Evolutionary conservation across 1,140 invertebrate species (phyloP), one percentile per base, ranked within the genome.

Genomic region (Drosophila persimilis): DNA sequence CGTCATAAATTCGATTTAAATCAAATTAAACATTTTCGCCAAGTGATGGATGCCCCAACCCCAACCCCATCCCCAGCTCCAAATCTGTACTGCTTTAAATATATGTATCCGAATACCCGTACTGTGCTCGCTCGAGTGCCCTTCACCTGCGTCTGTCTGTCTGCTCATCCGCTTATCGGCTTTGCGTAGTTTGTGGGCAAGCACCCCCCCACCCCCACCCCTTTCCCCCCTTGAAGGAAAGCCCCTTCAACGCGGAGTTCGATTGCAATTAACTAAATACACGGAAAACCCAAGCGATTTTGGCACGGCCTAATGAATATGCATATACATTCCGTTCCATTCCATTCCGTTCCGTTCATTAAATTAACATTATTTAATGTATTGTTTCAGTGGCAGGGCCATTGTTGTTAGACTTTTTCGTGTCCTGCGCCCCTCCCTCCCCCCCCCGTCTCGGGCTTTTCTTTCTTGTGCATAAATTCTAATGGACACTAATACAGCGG

Each of bases 221-320:
- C 24, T 17, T 51, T 48, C 17, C 5, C 9, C n/a, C 17, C 7
- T 15, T 15, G 13, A 62, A 44, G 41, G 59, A 52, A 64, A 62
- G 26, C 13, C 9, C 6, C 17, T 6, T 17, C 51, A 61, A 45
- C 48, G 39, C 0, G 17, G 26, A 71, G 59, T 72, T 86, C 80
- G 62, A 88, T 86, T 86, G 81, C 83, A 88, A 86, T 86, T 86
- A 86, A 86, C 83, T 86, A 78, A 86, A 86, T 78, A 81, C 74
- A 44, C 51, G 70, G 71, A 57, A 52, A 54, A 31, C 20, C 54
- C 48, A 62, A 78, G 55, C 52, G 74, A 53, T 74, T 64, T 66
- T 51, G 60, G 52, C 56, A 75, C 52, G 41, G 51, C 39, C 61
- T 74, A 88, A 81, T 88, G 81, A 86, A 86, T 86, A 81, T 86